Percentiles rank a stretch among this genome's conserved stretches.
Conservation (phyloP, 2,113 vertebrate genomes). For the Hystrix cristata region DNA sequence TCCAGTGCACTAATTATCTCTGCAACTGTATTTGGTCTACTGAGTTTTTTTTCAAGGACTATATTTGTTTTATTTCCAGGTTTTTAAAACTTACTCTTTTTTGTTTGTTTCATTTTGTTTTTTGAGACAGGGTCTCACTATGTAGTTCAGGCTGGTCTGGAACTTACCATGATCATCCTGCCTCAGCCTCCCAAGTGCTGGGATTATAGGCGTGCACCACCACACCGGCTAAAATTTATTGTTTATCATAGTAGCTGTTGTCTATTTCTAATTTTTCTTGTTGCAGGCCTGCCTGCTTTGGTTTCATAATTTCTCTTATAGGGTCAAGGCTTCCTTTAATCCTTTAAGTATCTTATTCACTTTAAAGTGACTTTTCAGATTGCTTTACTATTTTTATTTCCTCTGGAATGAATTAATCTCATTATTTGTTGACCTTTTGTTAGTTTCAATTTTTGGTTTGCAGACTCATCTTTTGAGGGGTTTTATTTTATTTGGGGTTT, state of each 20-base stretch:
- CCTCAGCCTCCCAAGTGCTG: neutral
- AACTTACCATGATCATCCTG: neutral
- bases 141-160: neutral
- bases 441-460: neutral
- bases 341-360: neutral
- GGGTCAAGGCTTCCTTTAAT: neutral
- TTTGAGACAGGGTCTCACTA: neutral
- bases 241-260: neutral
- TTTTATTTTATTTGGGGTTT: too few species aligned
- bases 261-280: neutral
- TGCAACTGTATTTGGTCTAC: neutral
- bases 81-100: neutral
- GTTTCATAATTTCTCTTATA: neutral
- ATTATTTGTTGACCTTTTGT: neutral
- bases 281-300: neutral
- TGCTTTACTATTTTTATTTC: neutral
- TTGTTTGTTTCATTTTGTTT: neutral
- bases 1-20: neutral
- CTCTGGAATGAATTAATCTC: neutral
- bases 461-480: neutral
- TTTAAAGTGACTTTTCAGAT: neutral
- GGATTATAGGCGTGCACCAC: neutral
- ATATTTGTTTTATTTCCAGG: neutral
- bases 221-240: neutral
- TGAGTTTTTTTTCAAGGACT: neutral